phyloP scores from a whole-genome alignment of 1,140 invertebrate genomes.

The Drosophila sechellia region DNA sequence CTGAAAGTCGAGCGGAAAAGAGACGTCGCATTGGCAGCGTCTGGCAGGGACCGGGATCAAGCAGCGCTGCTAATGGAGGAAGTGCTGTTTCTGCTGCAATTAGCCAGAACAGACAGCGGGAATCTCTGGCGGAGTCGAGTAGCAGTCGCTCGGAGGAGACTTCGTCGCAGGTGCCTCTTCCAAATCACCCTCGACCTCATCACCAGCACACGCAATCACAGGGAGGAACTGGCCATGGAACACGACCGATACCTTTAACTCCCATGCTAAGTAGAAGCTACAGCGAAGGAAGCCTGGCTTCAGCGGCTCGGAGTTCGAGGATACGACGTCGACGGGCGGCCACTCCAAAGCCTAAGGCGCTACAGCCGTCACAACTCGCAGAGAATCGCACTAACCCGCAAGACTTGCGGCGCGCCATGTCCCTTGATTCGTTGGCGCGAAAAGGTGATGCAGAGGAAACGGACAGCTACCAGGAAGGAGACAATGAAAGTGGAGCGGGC shows the following conservation, averaged over 20 bases:
- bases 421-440: slow-evolving; percentile 75
- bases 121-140: slow-evolving; percentile 62
- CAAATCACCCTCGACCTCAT: slow-evolving; percentile 45
- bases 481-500: slow-evolving; percentile 70
- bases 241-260: slow-evolving; percentile 71
- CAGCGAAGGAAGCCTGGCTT: slow-evolving; percentile 86
- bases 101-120: slow-evolving; percentile 43
- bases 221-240: slow-evolving; percentile 40
- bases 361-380: slow-evolving; percentile 4
- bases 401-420: slow-evolving; percentile 77
- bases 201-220: slow-evolving; percentile 74
- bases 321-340: slow-evolving; percentile 53
- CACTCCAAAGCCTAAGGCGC: slow-evolving; percentile 76
- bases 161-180: slow-evolving; percentile 50
- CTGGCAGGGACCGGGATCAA: slow-evolving; percentile 79
- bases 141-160: slow-evolving; percentile 78
- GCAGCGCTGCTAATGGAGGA: slow-evolving; percentile 37
- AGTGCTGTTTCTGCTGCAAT: slow-evolving; percentile 2
- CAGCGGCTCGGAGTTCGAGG: slow-evolving; percentile 72
- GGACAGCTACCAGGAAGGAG: slow-evolving; percentile 64
- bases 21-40: slow-evolving; percentile 86
- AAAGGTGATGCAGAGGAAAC: slow-evolving; percentile 48
- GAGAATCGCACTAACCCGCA: slow-evolving; percentile 21
- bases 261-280: slow-evolving; percentile 85
- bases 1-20: slow-evolving; percentile 91